phyloP scores from a whole-genome alignment of 2,888 invertebrate species.

The Carcina quercana region DNA sequence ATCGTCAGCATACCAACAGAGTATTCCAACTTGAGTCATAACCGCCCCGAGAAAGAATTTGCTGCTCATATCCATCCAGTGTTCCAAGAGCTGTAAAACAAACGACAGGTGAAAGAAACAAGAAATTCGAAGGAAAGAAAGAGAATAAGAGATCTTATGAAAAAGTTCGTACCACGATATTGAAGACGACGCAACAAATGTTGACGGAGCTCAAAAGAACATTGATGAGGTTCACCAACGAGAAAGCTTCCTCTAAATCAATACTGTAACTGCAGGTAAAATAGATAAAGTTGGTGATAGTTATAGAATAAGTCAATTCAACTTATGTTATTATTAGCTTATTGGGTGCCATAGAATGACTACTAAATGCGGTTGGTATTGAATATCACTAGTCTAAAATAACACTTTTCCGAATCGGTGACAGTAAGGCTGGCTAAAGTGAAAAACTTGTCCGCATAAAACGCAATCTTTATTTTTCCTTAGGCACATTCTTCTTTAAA shows the following conservation, averaged over 20 bases:
- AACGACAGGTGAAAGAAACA: background rate
- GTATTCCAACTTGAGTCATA: conserved; percentile 50
- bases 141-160: background rate
- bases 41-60: conserved; percentile 52
- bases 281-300: no score
- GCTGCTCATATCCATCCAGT: conserved; percentile 52
- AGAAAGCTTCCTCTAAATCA: conserved; percentile 48
- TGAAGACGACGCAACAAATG: conserved; percentile 53
- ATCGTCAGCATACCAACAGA: conserved; percentile 60
- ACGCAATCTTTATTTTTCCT: no score
- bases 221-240: conserved; percentile 49
- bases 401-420: no score
- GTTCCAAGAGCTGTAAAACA: conserved; percentile 42
- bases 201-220: conserved; percentile 52
- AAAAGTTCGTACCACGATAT: conserved; percentile 42
- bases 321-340: no score
- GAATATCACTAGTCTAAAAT: no score
- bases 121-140: background rate
- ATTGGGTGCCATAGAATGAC: no score
- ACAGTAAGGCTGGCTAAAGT: no score
- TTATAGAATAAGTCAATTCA: no score
- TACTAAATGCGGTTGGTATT: no score
- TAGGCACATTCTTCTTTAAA: no score
- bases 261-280: conserved; percentile 40
- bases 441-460: no score